Evolutionary conservation across 1,140 invertebrate species (phyloP), one percentile per base, ranked within the genome.

Genomic region (Drosophila oshimai): DNA sequence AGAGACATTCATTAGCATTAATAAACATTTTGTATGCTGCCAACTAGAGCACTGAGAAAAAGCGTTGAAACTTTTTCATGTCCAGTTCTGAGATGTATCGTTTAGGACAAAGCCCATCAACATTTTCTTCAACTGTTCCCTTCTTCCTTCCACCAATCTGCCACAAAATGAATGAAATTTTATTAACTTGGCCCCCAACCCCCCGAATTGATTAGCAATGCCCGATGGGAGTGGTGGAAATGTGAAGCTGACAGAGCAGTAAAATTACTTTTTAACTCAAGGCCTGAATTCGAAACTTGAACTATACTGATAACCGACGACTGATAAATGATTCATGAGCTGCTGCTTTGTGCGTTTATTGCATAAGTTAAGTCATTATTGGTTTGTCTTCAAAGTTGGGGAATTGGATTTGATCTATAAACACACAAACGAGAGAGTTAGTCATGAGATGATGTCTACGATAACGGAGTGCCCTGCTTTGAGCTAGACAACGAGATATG

Each of bases 1-100:
- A 49, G 67, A 42, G 42, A 71, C 53, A 64, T 65, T 70, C 50
- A 74, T 79, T 79, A 80, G 62, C 75, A 80, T 70, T 79, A 64
- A 70, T 70, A 74, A 70, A 64, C 70, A 72, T 73, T 79, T 58
- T 51, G 46, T 75, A 75, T 60, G 62, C 72, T 65, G 58, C 31
- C 60, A 61, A 37, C 39, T 62, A 20, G 17, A 28, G 20, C 44
- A 64, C 44, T 65, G 58, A 29, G 60, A 49, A 22, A 64, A 64
- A 58, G 6, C 2, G 3, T 7, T 2, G 1, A 6, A 17, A 9
- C 7, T 17, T 2, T 3, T 1, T 6, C 0, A 9, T 5, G 6
- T 2, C 3, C n/a, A 1, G 6, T 20, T 20, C 18, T 6, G 17
- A 3, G 17, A 3, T 12, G 7, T 6, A 6, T n/a, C 34, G 6